Conservation (phyloP, 2,113 vertebrate genomes). For the Canis aureus region DNA sequence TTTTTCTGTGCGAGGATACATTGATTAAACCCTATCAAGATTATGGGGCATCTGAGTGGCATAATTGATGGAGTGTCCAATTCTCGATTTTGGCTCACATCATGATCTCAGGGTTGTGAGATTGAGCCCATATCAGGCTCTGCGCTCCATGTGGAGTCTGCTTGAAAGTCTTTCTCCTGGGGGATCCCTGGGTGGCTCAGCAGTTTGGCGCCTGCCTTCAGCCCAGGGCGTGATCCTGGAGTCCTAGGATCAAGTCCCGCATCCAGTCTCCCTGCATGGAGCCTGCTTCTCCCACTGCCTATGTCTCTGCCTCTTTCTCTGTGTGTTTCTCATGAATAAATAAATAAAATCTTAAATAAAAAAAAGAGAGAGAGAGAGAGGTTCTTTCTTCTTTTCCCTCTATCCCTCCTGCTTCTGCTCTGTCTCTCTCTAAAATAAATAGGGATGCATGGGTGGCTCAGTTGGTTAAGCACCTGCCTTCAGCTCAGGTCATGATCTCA, state of each 20-base stretch:
- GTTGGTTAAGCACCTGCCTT: background rate
- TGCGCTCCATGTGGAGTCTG: background rate
- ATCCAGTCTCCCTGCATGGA: too few relatives aligned
- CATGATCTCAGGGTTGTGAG: too few relatives aligned
- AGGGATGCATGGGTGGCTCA: background rate
- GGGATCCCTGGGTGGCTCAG: too few relatives aligned
- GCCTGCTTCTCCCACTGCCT: too few relatives aligned
- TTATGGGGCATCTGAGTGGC: background rate
- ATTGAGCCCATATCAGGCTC: too few relatives aligned
- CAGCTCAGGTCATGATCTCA: background rate
- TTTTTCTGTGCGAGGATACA: background rate
- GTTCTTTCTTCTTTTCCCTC: background rate
- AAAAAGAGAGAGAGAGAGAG: too few relatives aligned
- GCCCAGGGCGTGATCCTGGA: too few relatives aligned
- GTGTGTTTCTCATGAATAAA: too few relatives aligned
- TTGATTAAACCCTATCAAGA: background rate
- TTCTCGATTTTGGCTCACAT: background rate
- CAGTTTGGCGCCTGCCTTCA: too few relatives aligned
- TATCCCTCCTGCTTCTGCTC: background rate
- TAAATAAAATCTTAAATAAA: too few relatives aligned
- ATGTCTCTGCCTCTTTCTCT: too few relatives aligned
- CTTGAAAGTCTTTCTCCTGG: background rate
- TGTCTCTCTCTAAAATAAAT: background rate
- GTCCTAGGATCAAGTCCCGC: too few relatives aligned
- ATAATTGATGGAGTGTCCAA: accelerated